Evolutionary conservation across 2,888 invertebrate species (phyloP).

Genomic region (Oegoconia quadripuncta): DNA sequence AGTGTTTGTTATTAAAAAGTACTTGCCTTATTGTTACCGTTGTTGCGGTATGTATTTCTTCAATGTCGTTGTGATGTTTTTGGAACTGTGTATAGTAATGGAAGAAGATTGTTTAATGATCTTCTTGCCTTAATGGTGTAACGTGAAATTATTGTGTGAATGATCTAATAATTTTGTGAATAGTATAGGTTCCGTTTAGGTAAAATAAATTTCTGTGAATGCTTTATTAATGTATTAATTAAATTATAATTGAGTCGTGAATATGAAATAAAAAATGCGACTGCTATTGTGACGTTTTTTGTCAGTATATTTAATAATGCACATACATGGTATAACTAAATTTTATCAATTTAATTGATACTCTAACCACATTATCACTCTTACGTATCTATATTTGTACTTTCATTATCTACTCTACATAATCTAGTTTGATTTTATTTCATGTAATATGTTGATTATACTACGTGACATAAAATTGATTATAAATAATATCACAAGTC

Average conservation of each 20-base stretch:
- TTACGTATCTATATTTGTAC: neutral
- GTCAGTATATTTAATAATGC: neutral
- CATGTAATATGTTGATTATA: too few relatives aligned
- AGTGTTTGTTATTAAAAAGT: too few relatives aligned
- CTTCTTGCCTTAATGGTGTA: conserved; percentile 1
- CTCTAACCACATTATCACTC: neutral
- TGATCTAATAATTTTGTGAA: neutral
- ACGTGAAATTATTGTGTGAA: conserved; percentile 5
- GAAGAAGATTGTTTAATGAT: too few relatives aligned
- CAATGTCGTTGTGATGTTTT: too few relatives aligned
- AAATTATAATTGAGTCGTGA: neutral
- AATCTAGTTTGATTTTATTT: neutral
- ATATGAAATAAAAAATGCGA: neutral
- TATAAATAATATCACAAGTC: neutral
- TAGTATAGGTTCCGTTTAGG: neutral
- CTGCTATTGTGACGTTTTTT: neutral
- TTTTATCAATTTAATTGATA: too few relatives aligned
- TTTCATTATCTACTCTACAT: neutral
- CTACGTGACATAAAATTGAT: neutral
- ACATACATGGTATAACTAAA: too few relatives aligned
- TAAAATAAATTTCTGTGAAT: conserved; percentile 3
- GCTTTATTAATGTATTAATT: neutral
- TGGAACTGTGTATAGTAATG: too few relatives aligned
- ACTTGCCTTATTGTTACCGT: too few relatives aligned
- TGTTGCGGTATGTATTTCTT: too few relatives aligned